A percentile compares a stretch with the other conserved stretches of the same genome.
These are phyloP conservation scores for Craseonycteris thonglongyai DNA, from an alignment of 2,113 vertebrate genomes.

Conservation along the genomic window DNA sequence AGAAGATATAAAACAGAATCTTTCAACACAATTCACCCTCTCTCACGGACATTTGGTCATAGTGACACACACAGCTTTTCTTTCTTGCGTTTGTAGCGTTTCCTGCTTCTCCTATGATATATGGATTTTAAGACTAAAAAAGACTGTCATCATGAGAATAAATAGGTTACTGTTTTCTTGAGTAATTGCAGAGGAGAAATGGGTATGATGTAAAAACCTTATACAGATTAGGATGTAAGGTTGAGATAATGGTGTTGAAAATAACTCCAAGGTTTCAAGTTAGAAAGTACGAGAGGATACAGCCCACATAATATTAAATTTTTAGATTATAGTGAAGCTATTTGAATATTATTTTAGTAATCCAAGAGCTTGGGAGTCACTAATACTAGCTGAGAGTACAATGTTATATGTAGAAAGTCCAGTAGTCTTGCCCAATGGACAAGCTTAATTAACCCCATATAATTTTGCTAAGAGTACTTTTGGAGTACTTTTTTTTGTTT, in stretches of 20 bases:
- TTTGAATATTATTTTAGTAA: neutral
- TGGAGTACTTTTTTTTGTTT: neutral
- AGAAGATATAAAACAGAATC: neutral
- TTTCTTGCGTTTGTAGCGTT: neutral
- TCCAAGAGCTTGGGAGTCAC: neutral
- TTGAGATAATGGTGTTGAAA: neutral
- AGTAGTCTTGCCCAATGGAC: neutral
- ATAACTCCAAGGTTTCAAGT: neutral
- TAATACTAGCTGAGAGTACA: neutral
- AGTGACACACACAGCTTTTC: neutral
- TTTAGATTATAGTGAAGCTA: neutral
- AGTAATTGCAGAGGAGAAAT: neutral
- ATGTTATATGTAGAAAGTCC: neutral
- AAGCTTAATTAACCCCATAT: neutral
- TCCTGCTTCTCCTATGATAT: neutral
- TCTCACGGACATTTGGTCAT: neutral
- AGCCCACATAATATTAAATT: neutral
- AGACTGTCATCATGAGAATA: neutral
- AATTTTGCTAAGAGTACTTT: neutral
- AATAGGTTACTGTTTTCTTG: neutral
- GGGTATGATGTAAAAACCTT: neutral
- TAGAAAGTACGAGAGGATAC: neutral
- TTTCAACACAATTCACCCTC: neutral
- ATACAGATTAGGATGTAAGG: neutral
- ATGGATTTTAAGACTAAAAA: neutral